These are phyloP conservation scores for Phoxinus phoxinus DNA, from an alignment of 2,113 vertebrate species.

Conservation along the genomic window DNA sequence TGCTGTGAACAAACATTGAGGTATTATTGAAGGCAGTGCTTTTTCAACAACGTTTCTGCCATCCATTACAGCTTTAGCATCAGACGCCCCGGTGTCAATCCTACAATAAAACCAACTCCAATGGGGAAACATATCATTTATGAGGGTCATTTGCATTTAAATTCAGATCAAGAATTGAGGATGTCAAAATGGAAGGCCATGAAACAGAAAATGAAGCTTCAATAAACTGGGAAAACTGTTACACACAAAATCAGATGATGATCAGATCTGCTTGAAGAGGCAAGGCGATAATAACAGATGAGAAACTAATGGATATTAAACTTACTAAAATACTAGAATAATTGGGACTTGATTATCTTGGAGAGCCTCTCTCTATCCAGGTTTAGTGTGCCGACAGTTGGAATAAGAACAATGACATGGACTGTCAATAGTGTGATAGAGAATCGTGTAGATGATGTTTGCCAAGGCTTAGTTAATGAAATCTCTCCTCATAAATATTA, in stretches of 20 bases:
- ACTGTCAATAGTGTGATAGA: background rate
- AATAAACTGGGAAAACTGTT: slow-evolving; percentile 15
- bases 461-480: slow-evolving; percentile 34
- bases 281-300: background rate
- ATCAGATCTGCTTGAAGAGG: slow-evolving; percentile 1
- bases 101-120: slow-evolving; percentile 43
- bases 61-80: slow-evolving; percentile 43
- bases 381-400: background rate
- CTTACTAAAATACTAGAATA: background rate
- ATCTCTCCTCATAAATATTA: slow-evolving; percentile 37
- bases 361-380: background rate
- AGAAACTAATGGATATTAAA: slow-evolving; percentile 17
- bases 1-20: slow-evolving; percentile 63
- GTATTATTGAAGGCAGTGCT: slow-evolving; percentile 12
- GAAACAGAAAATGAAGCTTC: slow-evolving; percentile 18
- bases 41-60: slow-evolving; percentile 33
- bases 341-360: slow-evolving; percentile 28
- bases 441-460: slow-evolving; percentile 1
- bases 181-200: slow-evolving; percentile 9
- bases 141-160: slow-evolving; percentile 45
- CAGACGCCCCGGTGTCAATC: slow-evolving; percentile 59
- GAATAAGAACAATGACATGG: slow-evolving; percentile 30
- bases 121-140: slow-evolving; percentile 31
- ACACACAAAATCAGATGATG: background rate
- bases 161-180: slow-evolving; percentile 30